A percentile compares a stretch with the other conserved stretches of the same genome.
phyloP scores from a whole-genome alignment of 2,888 invertebrate species.

The Boloria selene region DNA sequence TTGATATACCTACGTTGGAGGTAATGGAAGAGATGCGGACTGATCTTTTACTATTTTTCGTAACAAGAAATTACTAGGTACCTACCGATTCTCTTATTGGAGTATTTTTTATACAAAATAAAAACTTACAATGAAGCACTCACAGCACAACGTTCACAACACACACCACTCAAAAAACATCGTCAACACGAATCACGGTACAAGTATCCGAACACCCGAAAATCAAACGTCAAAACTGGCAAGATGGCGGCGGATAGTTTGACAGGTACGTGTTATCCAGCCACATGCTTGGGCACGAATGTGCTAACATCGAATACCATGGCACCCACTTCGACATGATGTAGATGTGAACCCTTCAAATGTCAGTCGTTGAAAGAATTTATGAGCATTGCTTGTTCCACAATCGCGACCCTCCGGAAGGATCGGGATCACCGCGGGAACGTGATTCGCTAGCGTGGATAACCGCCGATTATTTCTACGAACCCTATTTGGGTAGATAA shows the following conservation, averaged over 20 bases:
- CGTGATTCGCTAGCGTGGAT: conserved; percentile 51
- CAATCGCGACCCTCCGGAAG: conserved; percentile 69
- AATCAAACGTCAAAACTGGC: conserved; percentile 50
- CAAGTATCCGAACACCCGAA: conserved; percentile 43
- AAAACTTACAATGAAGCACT: conserved; percentile 50
- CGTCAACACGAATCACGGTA: conserved; percentile 43
- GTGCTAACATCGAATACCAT: conserved; percentile 51
- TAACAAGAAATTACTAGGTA: too few species aligned
- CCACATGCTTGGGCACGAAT: conserved; percentile 69
- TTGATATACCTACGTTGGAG: too few species aligned
- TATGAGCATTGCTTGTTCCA: conserved; percentile 58
- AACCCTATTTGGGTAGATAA: conserved; percentile 25
- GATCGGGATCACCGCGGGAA: conserved; percentile 49
- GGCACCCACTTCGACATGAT: conserved; percentile 55
- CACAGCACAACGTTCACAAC: conserved; percentile 47
- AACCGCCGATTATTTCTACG: conserved; percentile 39
- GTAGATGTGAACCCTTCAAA: conserved; percentile 68
- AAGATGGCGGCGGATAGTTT: conserved; percentile 53
- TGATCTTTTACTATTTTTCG: too few species aligned
- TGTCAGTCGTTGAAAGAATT: conserved; percentile 79
- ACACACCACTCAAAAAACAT: conserved; percentile 48
- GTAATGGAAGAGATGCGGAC: too few species aligned
- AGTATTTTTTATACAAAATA: conserved; percentile 1
- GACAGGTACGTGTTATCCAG: conserved; percentile 59
- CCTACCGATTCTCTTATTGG: too few species aligned